Evolutionary conservation across 2,113 vertebrate species (phyloP).

Genomic region (Lycaon pictus): DNA sequence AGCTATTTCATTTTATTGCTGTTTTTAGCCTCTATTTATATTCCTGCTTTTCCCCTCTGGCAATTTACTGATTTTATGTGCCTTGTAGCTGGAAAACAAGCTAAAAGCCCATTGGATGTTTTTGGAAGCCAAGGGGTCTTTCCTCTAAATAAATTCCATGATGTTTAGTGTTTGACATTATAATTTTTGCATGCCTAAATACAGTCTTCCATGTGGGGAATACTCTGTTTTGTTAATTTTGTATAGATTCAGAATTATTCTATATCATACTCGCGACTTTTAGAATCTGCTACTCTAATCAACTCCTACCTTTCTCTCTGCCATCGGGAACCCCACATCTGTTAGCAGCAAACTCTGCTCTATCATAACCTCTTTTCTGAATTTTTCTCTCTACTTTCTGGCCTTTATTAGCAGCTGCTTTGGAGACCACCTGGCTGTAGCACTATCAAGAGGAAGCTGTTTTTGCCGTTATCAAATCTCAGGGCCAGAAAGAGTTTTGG

Average conservation of each 20-base stretch:
- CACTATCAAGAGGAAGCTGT: background rate
- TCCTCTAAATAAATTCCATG: background rate
- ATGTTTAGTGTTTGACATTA: background rate
- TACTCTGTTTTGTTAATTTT: background rate
- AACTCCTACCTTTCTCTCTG: background rate
- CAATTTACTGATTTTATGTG: background rate
- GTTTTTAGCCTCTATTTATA: background rate
- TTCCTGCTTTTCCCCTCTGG: background rate
- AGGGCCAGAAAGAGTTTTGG: background rate
- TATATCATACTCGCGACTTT: background rate
- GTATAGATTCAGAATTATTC: background rate
- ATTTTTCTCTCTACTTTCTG: background rate
- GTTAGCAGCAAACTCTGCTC: background rate
- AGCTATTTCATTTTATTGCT: background rate
- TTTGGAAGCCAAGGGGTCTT: background rate
- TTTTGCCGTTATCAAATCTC: background rate
- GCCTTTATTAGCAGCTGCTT: background rate
- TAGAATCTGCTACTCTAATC: background rate
- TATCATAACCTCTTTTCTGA: background rate
- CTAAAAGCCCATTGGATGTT: background rate
- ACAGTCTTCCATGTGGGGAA: background rate
- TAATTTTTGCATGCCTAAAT: background rate
- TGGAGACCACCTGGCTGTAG: background rate
- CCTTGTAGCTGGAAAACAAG: conserved; percentile 19
- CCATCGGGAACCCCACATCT: background rate